These are phyloP conservation scores for Chrysotoxum bicinctum DNA, from an alignment of 2,888 invertebrate genomes.

Conservation along the genomic window DNA sequence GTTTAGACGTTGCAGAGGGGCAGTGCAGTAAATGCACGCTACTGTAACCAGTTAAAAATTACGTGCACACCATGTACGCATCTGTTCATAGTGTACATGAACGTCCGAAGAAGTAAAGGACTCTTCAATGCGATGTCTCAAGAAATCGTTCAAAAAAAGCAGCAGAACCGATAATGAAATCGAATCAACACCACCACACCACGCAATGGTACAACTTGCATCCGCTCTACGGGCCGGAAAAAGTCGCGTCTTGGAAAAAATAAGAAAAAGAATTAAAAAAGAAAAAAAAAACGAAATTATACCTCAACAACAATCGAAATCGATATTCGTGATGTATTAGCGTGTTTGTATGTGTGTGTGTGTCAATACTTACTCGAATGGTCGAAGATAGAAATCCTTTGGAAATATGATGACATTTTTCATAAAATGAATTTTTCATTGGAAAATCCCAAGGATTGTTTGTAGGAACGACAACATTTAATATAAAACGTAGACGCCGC, in stretches of 20 bases:
- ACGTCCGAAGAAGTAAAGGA: background rate
- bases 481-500: slow-evolving; percentile 42
- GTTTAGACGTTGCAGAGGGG: background rate
- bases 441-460: slow-evolving; percentile 67
- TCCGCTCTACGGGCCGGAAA: slow-evolving; percentile 25
- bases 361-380: background rate
- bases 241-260: slow-evolving; percentile 18
- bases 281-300: slow-evolving; percentile 3
- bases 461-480: slow-evolving; percentile 10
- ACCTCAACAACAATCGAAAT: slow-evolving; percentile 31
- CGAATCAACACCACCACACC: slow-evolving; percentile 60
- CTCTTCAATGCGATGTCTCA: slow-evolving; percentile 3
- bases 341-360: background rate
- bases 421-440: slow-evolving; percentile 68
- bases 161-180: slow-evolving; percentile 53
- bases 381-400: slow-evolving; percentile 41
- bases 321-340: slow-evolving; percentile 27
- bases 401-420: slow-evolving; percentile 63
- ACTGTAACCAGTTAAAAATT: slow-evolving; percentile 45
- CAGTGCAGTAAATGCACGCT: slow-evolving; percentile 21
- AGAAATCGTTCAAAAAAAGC: slow-evolving; percentile 19
- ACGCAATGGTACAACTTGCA: slow-evolving; percentile 36
- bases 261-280: background rate
- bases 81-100: slow-evolving; percentile 39
- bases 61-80: slow-evolving; percentile 52